These are phyloP conservation scores for Sarcophaga carnaria DNA, from an alignment of 2,888 invertebrate genomes.

Conservation along the genomic window DNA sequence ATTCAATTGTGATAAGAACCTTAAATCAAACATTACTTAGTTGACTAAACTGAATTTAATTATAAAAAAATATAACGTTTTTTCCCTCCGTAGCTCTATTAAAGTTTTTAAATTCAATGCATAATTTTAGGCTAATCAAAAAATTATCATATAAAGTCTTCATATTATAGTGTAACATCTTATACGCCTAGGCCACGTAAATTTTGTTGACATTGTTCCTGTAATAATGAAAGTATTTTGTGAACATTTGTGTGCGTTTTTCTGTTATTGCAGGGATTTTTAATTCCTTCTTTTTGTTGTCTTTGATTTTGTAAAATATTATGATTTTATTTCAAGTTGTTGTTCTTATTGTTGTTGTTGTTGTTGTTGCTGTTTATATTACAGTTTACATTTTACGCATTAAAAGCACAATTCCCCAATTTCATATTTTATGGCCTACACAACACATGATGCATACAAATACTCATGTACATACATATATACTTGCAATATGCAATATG, in stretches of 20 bases:
- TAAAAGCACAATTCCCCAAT: slow-evolving; percentile 70
- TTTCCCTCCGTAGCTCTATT: not conserved
- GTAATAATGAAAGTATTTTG: slow-evolving; percentile 55
- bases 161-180: too few species aligned
- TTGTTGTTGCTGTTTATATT: slow-evolving; percentile 24
- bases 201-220: too few species aligned
- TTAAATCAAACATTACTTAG: too few species aligned
- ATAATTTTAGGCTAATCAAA: not conserved
- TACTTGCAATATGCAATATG: not conserved
- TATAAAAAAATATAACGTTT: too few species aligned
- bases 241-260: slow-evolving; percentile 54
- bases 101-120: not conserved
- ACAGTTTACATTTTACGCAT: slow-evolving; percentile 65
- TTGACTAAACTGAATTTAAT: too few species aligned
- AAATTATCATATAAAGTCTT: not conserved
- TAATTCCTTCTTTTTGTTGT: slow-evolving; percentile 11
- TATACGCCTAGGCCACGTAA: too few species aligned
- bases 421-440: slow-evolving; percentile 60
- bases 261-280: not conserved
- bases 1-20: too few species aligned
- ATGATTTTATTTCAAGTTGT: slow-evolving; percentile 31
- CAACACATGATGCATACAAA: not conserved
- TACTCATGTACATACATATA: not conserved
- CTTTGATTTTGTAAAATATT: slow-evolving; percentile 36
- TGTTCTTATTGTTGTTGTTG: slow-evolving; percentile 15